Base-by-base conservation (phyloP, 2,797 vertebrate species). In the Ataeniobius toweri region DNA sequence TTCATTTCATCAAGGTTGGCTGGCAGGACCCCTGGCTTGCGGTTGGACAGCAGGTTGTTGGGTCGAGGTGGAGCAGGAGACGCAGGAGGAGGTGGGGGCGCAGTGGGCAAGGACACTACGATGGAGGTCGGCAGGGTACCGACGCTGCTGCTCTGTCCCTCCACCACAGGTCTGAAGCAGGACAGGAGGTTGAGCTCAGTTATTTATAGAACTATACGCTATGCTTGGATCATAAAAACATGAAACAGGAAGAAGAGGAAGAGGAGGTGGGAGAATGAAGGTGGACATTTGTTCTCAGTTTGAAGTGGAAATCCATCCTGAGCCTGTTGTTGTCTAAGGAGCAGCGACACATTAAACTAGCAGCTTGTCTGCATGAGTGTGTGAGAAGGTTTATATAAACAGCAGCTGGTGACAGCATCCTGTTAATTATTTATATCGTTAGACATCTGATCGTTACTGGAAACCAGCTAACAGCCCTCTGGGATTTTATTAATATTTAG, bases 1-100 rank as follows among this genome's bases (percentile, higher is more conserved):
- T 99, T 99, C 95, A 99, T 94, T 85, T 99, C 98, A 56, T 99
- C 98, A 95, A 99, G 83, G 91, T 97, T 99, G 46, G 96, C 92
- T 10, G 98, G 98, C 6, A 99, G 92, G 1, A 96, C 95, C 65
- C 97, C 98, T 2, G 96, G 97, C 86, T 97, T 98, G 86, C 97
- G 96, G 88, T 84, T 95, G 1, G 96, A 93, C 75, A 94, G 82
- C 26, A 87, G 91, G 83, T 81, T 94, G 70, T 92, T 97, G 75
- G 94, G 95, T 53, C 97, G 94, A 59, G 86, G 65, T 0, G 91
- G 83, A 72, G 92, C 81, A 8, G 92, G 14, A 68, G 90, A 76
- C 74, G 87, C 80, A 0, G 94, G 80, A 12, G 92, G 81, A 22
- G 91, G 84, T 0, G 89, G 89, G 75, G 92, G 90, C 3, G 86